Base-by-base conservation (phyloP, 2,113 vertebrate species). In the Prinia subflava region DNA sequence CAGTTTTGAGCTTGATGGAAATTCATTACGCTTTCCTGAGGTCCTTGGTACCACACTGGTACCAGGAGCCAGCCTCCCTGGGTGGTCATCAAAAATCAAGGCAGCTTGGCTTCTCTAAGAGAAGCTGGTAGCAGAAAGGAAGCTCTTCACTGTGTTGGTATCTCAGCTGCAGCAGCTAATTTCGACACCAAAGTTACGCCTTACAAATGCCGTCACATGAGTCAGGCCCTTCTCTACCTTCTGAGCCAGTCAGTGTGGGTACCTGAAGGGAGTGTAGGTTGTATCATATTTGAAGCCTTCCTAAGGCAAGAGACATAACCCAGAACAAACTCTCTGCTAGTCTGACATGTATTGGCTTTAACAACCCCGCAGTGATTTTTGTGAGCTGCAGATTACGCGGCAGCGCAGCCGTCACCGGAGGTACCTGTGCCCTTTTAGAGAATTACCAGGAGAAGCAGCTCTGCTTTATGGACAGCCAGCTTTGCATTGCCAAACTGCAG, bases 381-480 rank as follows among this genome's bases (percentile, higher is more conserved):
- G 41, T 0, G 0, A 93, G 35, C 82, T 55, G 71, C 46, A 62
- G 78, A 76, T 50, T 30, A 57, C 0, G 0, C 39, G 4, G 37
- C 59, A 89, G 64, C 0, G 0, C 63, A 70, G 75, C 70, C 8
- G 0, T 55, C 78, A 27, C 35, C 9, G 19, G 37, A 74, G n/a
- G n/a, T 85, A 82, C 49, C 79, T 42, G n/a, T 10, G 53, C 23
- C 22, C 42, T 83, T 57, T 33, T 21, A 64, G 37, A 76, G 14
- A 87, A 71, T 33, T 63, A 39, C 30, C 63, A 56, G 37, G 46
- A 88, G 59, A 85, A 80, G 50, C 20, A 10, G 4, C 16, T 71
- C 21, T 13, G 27, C 19, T 65, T 69, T 41, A 64, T 9, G 50
- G 56, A 62, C 75, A 82, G 81, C 13, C 25, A 53, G 33, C 13